phyloP scores from a whole-genome alignment of 1,140 invertebrate species.

The Phymorhynchus buccinoides region DNA sequence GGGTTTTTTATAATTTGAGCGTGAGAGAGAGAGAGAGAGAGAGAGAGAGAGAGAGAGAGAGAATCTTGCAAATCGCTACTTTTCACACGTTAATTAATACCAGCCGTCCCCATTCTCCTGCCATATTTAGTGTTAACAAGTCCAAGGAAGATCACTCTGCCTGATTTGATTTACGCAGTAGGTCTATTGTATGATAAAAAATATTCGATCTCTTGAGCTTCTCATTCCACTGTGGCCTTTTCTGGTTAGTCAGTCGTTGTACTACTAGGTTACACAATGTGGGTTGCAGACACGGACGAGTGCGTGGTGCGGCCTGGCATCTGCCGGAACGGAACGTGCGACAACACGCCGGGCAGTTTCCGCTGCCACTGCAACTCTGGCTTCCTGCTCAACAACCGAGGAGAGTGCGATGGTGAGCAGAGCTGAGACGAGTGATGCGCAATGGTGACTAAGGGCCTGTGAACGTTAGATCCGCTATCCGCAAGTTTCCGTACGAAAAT shows the following conservation, averaged over 20 bases:
- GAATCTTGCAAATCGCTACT: no score
- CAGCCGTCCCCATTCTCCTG: no score
- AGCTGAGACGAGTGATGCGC: neutral
- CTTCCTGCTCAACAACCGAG: slow-evolving; percentile 79
- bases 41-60: no score
- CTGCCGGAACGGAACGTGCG: slow-evolving; percentile 82
- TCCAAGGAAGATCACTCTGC: no score
- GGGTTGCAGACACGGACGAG: slow-evolving; percentile 79
- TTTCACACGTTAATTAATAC: no score
- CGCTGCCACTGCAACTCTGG: slow-evolving; percentile 87
- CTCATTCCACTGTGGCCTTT: neutral
- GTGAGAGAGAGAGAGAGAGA: no score
- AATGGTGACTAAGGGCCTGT: neutral
- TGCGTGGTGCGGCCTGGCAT: slow-evolving; percentile 82
- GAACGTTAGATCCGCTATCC: neutral
- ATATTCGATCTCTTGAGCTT: neutral
- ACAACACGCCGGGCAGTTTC: slow-evolving; percentile 85
- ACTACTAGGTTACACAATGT: no score
- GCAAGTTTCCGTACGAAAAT: no score
- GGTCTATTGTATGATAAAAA: no score
- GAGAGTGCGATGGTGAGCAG: slow-evolving; percentile 76
- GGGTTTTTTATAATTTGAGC: no score
- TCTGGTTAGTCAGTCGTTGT: slow-evolving; percentile 19
- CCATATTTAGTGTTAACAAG: no score
- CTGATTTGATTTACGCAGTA: no score